Conservation (phyloP, 2,888 invertebrate species). For the Phanerotoma sp. region DNA sequence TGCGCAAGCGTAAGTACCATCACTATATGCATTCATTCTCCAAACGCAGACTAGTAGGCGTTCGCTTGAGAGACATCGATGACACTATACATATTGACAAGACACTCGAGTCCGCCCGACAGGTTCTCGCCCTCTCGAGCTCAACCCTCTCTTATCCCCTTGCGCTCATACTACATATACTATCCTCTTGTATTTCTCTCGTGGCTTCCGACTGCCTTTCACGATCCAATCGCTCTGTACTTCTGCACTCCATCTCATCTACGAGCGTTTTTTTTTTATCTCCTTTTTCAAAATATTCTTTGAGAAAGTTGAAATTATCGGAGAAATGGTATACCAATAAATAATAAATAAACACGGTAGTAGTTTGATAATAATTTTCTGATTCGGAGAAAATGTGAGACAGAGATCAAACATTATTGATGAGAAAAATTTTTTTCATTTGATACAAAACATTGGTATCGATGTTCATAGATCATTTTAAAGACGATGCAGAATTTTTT, state of each 20-base stretch:
- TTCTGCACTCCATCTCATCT: neutral
- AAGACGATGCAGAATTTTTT: too few species aligned
- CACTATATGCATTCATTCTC: slow-evolving; percentile 11
- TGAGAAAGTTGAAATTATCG: neutral
- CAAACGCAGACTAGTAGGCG: slow-evolving; percentile 30
- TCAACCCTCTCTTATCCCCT: slow-evolving; percentile 19
- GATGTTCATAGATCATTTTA: too few species aligned
- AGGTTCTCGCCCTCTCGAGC: slow-evolving; percentile 27
- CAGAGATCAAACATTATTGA: too few species aligned
- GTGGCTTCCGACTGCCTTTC: neutral
- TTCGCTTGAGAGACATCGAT: slow-evolving; percentile 58
- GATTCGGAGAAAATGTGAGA: too few species aligned
- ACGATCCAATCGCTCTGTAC: slow-evolving; percentile 11
- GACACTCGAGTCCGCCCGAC: slow-evolving; percentile 41
- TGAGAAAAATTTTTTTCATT: too few species aligned
- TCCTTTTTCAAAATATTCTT: neutral
- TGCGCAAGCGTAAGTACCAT: neutral
- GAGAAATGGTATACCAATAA: too few species aligned
- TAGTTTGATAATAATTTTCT: too few species aligned
- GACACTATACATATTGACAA: slow-evolving; percentile 34
- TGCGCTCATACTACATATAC: slow-evolving; percentile 7
- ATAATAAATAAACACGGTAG: too few species aligned
- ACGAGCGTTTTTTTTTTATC: too few species aligned
- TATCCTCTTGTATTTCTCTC: slow-evolving; percentile 10
- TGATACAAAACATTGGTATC: too few species aligned